Evolutionary conservation across 2,888 invertebrate species (phyloP).

Genomic region (Nomada fabriciana): DNA sequence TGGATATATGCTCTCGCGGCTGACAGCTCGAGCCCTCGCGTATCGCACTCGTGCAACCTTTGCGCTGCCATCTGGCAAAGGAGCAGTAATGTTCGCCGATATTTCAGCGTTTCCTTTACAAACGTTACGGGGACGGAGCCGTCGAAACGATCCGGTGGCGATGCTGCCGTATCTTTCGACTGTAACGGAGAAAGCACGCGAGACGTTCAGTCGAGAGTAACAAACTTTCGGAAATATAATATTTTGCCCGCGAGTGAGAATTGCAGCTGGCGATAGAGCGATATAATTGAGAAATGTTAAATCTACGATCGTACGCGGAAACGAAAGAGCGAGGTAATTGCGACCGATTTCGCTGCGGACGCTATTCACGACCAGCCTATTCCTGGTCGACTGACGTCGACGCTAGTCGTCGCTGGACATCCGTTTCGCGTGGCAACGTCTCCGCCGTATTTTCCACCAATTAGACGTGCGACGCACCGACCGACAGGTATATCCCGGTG

Average conservation of each 20-base stretch:
- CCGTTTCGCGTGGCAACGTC: constrained; percentile 67
- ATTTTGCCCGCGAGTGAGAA: too few species aligned
- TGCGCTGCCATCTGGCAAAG: not conserved
- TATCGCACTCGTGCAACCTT: constrained; percentile 39
- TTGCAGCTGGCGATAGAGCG: too few species aligned
- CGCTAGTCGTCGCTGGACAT: constrained; percentile 61
- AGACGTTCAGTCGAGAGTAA: too few species aligned
- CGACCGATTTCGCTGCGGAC: not conserved
- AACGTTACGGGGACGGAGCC: not conserved
- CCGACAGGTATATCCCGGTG: constrained; percentile 72
- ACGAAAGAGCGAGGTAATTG: too few species aligned
- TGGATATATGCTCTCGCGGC: constrained; percentile 23
- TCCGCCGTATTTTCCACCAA: constrained; percentile 79
- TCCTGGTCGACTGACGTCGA: constrained; percentile 54
- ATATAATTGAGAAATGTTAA: too few species aligned
- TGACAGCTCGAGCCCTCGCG: constrained; percentile 38
- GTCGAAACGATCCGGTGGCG: not conserved
- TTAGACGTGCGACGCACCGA: constrained; percentile 73
- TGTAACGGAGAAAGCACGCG: too few species aligned
- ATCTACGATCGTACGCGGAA: not conserved
- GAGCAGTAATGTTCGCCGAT: constrained; percentile 31
- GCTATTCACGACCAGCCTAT: constrained; percentile 51
- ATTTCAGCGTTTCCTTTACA: not conserved
- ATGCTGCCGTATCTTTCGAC: not conserved
- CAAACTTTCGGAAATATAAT: too few species aligned